Conservation (phyloP, 2,888 invertebrate species). For the Leucophenga montana region DNA sequence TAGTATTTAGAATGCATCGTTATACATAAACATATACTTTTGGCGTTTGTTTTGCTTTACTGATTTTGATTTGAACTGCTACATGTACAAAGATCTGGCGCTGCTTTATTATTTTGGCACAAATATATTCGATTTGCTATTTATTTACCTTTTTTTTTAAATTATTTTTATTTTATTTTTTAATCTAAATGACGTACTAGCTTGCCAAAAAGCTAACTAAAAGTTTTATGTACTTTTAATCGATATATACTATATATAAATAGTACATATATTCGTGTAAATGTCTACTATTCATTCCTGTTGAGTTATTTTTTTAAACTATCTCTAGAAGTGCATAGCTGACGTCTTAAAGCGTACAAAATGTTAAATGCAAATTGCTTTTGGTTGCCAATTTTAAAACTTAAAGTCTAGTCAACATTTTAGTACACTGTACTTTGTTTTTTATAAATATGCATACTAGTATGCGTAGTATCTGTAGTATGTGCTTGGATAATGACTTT, state of each 20-base stretch:
- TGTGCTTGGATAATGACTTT: too few relatives aligned
- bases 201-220: background rate
- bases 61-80: background rate
- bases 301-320: too few relatives aligned
- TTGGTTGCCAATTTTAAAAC: background rate
- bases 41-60: conserved; percentile 10
- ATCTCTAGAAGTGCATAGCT: too few relatives aligned
- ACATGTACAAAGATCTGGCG: too few relatives aligned
- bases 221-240: background rate
- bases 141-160: background rate
- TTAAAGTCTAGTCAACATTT: background rate
- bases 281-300: too few relatives aligned
- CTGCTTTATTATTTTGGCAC: conserved; percentile 5
- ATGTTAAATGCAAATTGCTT: background rate
- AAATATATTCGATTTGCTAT: background rate
- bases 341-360: too few relatives aligned
- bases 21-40: too few relatives aligned
- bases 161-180: background rate
- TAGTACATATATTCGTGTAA: background rate
- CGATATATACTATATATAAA: background rate
- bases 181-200: background rate
- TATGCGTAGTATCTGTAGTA: too few relatives aligned
- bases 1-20: background rate
- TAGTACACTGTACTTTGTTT: too few relatives aligned
- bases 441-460: too few relatives aligned